A percentile compares a stretch with the other conserved stretches of the same genome.
Evolutionary conservation across 2,113 vertebrate genomes (phyloP).

Genomic region (Spheniscus mendiculus): DNA sequence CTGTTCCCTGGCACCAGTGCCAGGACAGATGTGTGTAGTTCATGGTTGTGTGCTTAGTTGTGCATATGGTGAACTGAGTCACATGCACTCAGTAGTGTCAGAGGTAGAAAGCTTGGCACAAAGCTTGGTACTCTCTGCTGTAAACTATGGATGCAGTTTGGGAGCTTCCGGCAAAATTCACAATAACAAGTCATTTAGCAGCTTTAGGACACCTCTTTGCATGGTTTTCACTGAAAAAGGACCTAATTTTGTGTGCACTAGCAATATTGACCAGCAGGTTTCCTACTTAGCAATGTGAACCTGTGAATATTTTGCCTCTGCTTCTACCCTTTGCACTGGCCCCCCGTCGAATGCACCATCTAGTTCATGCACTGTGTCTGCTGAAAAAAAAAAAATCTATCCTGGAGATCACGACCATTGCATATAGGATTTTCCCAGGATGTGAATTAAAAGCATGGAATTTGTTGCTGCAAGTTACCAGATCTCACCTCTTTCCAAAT

Average conservation of each 20-base stretch:
- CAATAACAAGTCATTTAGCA: background rate
- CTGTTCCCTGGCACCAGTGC: background rate
- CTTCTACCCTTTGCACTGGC: background rate
- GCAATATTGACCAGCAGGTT: background rate
- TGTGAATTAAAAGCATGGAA: background rate
- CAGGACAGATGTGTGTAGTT: background rate
- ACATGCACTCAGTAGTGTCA: background rate
- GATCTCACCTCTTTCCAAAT: background rate
- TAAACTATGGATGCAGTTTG: background rate
- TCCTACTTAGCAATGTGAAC: background rate
- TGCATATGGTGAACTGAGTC: background rate
- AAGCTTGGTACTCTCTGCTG: background rate
- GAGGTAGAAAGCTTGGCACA: background rate
- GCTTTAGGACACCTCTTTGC: background rate
- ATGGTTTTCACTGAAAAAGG: background rate
- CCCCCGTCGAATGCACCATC: rapidly evolving
- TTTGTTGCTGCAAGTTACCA: background rate
- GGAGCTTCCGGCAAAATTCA: background rate
- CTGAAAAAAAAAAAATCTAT: background rate
- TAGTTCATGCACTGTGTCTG: background rate
- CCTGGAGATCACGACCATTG: background rate
- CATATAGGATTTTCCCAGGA: background rate
- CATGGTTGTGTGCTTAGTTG: background rate
- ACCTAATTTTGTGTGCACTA: background rate
- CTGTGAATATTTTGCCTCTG: background rate